phyloP scores from a whole-genome alignment of 2,888 invertebrate species.

The Stomorhina lunata region DNA sequence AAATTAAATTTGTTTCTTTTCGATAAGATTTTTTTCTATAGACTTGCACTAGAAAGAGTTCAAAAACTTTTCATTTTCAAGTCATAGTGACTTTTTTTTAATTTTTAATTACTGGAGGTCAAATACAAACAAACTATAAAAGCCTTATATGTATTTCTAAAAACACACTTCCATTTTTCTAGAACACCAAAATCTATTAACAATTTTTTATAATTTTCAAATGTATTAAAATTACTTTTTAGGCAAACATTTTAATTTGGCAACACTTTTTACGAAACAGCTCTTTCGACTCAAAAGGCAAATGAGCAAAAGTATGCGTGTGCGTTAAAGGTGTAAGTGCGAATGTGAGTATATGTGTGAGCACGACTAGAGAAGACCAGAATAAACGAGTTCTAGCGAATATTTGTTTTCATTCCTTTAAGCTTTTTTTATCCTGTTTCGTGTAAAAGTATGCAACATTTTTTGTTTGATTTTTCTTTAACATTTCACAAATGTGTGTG shows the following conservation, averaged over 20 bases:
- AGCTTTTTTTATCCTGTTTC: constrained; percentile 35
- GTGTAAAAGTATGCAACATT: constrained; percentile 45
- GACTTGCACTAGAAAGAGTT: too few species aligned
- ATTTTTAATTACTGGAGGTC: too few species aligned
- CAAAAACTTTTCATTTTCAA: too few species aligned
- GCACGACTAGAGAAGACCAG: neutral
- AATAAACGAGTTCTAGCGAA: constrained; percentile 10
- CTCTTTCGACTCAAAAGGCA: neutral
- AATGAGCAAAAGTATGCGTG: neutral
- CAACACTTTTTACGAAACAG: constrained; percentile 18
- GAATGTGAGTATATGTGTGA: neutral
- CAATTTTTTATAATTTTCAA: too few species aligned
- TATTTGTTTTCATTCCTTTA: constrained; percentile 37
- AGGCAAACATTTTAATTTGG: neutral
- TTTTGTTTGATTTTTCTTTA: neutral
- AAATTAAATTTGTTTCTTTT: too few species aligned
- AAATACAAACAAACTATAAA: neutral
- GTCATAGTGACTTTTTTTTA: too few species aligned
- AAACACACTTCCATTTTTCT: too few species aligned
- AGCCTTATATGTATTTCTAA: neutral
- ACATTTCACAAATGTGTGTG: constrained; percentile 5
- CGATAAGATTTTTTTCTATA: too few species aligned
- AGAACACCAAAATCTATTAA: too few species aligned
- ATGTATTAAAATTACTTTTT: too few species aligned
- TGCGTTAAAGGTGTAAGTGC: neutral